Conservation (phyloP, 1,140 invertebrate genomes). For the Anastrepha obliqua region DNA sequence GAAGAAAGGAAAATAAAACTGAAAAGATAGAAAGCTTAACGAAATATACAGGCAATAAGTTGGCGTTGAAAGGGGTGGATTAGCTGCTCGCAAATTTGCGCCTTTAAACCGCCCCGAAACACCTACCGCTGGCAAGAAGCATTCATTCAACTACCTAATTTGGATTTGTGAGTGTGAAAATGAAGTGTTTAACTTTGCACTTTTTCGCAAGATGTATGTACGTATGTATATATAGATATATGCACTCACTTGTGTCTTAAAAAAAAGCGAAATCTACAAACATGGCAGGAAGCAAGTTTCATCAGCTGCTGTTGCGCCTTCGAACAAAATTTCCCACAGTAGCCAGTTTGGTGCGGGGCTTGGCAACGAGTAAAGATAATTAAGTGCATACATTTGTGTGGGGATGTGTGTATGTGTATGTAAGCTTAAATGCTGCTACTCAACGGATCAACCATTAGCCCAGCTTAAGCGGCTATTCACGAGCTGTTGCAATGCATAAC, state of each 20-base stretch:
- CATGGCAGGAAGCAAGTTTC: conserved; percentile 6
- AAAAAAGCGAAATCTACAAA: conserved; percentile 17
- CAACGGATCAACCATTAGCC: conserved; percentile 25
- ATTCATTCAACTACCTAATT: conserved; percentile 36
- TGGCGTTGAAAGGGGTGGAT: conserved; percentile 37
- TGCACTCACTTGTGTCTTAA: background rate
- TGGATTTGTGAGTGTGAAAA: conserved; percentile 41
- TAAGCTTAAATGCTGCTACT: conserved; percentile 1
- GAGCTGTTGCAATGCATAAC: background rate
- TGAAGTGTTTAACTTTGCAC: conserved; percentile 45
- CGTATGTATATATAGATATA: background rate
- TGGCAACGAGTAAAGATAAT: conserved; percentile 35
- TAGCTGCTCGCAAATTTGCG: conserved; percentile 31
- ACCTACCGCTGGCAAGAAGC: background rate
- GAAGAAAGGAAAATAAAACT: background rate
- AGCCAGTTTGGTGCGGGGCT: conserved; percentile 23
- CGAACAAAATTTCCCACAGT: conserved; percentile 41
- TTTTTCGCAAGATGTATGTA: background rate
- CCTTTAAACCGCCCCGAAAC: conserved; percentile 17
- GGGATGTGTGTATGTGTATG: background rate
- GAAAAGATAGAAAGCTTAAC: background rate
- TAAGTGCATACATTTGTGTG: background rate
- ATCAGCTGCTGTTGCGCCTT: conserved; percentile 3
- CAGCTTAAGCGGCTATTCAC: background rate
- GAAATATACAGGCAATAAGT: background rate